Conservation (phyloP, 2,113 vertebrate species). For the Takifugu bimaculatus region DNA sequence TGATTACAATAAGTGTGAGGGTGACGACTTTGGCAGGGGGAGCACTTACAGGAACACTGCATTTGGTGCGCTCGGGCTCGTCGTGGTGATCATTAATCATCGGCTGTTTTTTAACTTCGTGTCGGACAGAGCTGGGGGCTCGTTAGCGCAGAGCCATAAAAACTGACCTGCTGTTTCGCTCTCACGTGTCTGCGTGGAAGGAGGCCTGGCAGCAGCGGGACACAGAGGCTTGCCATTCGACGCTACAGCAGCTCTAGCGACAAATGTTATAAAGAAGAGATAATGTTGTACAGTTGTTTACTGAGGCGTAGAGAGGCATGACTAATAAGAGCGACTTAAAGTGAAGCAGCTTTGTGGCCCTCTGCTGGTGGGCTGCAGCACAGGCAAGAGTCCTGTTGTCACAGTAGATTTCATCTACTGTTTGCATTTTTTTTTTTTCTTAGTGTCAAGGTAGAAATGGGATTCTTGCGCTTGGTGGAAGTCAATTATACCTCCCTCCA, state of each 20-base stretch:
- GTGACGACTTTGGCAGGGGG: conserved; percentile 61
- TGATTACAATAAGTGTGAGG: conserved; percentile 73
- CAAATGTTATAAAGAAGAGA: background rate
- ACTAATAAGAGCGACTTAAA: no score
- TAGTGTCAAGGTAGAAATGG: no score
- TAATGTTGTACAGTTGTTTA: background rate
- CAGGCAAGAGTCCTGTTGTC: no score
- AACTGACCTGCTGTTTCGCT: conserved; percentile 40
- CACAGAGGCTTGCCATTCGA: conserved; percentile 6
- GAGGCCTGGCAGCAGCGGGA: conserved; percentile 9
- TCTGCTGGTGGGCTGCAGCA: no score
- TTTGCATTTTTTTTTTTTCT: no score
- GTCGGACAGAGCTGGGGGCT: conserved; percentile 30
- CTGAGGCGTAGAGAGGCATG: no score
- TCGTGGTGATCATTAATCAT: conserved; percentile 69
- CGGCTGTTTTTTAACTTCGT: conserved; percentile 57
- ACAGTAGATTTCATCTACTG: no score
- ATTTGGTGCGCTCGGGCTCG: conserved; percentile 70
- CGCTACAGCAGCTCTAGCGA: background rate
- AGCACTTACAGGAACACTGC: conserved; percentile 65
- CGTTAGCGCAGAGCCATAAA: conserved; percentile 51
- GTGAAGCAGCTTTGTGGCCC: no score
- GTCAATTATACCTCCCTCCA: no score
- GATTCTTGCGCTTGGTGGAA: no score
- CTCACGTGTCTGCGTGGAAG: conserved; percentile 18